Evolutionary conservation across 2,888 invertebrate species (phyloP).

Genomic region (Zaprionus obscuricornis): DNA sequence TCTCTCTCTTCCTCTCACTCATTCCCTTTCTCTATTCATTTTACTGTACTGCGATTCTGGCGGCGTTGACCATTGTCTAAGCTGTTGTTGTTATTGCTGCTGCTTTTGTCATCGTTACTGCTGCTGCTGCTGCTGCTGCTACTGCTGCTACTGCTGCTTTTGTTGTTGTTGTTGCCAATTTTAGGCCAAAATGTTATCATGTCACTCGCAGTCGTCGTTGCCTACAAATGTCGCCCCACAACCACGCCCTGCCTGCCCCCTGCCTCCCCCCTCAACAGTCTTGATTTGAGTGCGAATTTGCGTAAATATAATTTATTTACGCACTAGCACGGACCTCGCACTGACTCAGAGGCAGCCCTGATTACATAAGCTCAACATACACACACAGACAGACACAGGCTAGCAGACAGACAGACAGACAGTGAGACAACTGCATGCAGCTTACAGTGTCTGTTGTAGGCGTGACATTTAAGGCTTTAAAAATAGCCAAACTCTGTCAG

Average conservation of each 20-base stretch:
- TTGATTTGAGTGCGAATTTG: conserved; percentile 71
- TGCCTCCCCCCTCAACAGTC: conserved; percentile 30
- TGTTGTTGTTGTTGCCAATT: conserved; percentile 74
- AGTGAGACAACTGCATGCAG: conserved; percentile 15
- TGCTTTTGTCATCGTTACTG: conserved; percentile 75
- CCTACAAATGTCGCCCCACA: conserved; percentile 20
- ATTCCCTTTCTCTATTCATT: not conserved
- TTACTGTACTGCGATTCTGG: conserved; percentile 30
- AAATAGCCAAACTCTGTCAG: conserved; percentile 46
- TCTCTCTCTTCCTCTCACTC: not conserved
- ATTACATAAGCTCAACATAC: conserved; percentile 68
- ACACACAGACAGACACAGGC: conserved; percentile 11
- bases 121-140: too few species aligned
- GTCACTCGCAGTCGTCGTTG: conserved; percentile 73
- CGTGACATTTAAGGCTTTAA: conserved; percentile 71
- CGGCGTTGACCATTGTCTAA: conserved; percentile 51
- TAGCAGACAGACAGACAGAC: conserved; percentile 4
- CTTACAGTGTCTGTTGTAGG: conserved; percentile 39
- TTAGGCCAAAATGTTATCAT: conserved; percentile 79
- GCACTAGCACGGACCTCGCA: conserved; percentile 52
- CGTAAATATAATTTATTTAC: conserved; percentile 78
- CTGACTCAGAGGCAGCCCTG: conserved; percentile 49
- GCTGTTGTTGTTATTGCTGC: conserved; percentile 28
- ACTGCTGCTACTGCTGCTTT: too few species aligned
- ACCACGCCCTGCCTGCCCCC: conserved; percentile 4